Base-by-base conservation (phyloP, 92 coral and sea anemone genomes). In the Palythoa grandis region DNA sequence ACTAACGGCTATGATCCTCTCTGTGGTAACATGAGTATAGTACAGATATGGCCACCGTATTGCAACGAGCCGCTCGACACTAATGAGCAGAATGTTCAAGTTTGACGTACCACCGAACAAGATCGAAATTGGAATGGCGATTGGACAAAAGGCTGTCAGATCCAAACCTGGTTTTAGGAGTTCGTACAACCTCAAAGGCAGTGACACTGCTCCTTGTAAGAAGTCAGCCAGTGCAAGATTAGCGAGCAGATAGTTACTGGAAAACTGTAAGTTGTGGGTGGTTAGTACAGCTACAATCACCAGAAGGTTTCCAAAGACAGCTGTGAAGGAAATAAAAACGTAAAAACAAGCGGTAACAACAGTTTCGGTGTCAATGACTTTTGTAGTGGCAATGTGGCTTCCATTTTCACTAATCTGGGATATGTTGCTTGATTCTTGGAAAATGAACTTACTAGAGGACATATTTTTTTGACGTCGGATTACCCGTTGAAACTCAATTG, bases 41-140 rank as follows among this genome's bases (percentile, higher is more conserved):
- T 93, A 93, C 9, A 93, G 76, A 83, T 91, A 93, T 13, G 97
- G 94, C 75, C 88, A 91, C 12, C 86, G 87, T 40, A 93, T 88
- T 14, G 94, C 97, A 11, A 91, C 52, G 52, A 93, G 91, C 24
- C 97, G 75, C 58, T 93, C 94, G 19, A 93, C 68, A 79, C 97
- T 93, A 78, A 93, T 91, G 11, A 91, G 92, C 22, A 91, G 84
- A 14, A 93, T 91, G 43, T 78, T 93, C 22, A 91, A 52, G 78
- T 91, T 91, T 11, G 97, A 93, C 23, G 91, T 89, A n/a, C 97
- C 91, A 14, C 94, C 97, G 58, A 93, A 93, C 56, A 91, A 50
- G 19, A 89, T 93, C 6, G 94, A 89, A 17, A 74, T 39, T 6
- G 93, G 91, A 39, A 93, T 89, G 2, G 94, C 83, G 8, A 76